Percentiles rank a stretch among this genome's conserved stretches.
Evolutionary conservation across 2,888 invertebrate species (phyloP).

Genomic region (Phortica okadai): DNA sequence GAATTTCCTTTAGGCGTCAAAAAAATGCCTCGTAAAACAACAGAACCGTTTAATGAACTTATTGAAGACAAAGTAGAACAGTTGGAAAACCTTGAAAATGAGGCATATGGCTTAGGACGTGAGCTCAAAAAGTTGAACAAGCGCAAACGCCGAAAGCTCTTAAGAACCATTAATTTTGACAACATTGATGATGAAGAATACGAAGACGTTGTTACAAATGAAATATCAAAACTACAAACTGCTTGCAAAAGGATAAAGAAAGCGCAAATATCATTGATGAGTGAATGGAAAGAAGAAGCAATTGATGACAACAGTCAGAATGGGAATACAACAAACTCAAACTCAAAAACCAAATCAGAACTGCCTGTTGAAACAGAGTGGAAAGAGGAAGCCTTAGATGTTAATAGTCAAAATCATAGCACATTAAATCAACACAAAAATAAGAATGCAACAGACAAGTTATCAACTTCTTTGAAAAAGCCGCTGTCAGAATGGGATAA

Average conservation of each 20-base stretch:
- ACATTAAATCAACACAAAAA: conserved; percentile 18
- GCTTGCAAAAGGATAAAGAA: conserved; percentile 15
- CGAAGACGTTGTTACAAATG: conserved; percentile 53
- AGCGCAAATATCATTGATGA: neutral
- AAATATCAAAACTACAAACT: conserved; percentile 5
- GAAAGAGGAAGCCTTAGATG: conserved; percentile 25
- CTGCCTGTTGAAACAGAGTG: neutral
- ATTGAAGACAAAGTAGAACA: conserved; percentile 73
- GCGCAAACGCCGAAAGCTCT: conserved; percentile 70
- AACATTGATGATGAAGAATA: conserved; percentile 72
- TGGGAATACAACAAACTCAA: neutral
- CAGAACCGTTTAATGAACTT: conserved; percentile 59
- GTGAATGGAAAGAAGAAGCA: neutral
- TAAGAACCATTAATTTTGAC: conserved; percentile 68
- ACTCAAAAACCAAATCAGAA: neutral
- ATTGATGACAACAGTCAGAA: neutral
- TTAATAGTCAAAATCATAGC: neutral
- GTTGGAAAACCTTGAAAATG: conserved; percentile 78
- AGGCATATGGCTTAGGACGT: conserved; percentile 73
- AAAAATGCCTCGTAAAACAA: conserved; percentile 76
- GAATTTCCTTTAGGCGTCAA: conserved; percentile 83
- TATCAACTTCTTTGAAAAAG: conserved; percentile 27
- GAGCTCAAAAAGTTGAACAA: conserved; percentile 77
- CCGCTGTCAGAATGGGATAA: conserved; percentile 75
- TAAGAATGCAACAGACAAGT: conserved; percentile 9